Base-by-base conservation (phyloP, 2,888 invertebrate species). In the Protodeltote pygarga region DNA sequence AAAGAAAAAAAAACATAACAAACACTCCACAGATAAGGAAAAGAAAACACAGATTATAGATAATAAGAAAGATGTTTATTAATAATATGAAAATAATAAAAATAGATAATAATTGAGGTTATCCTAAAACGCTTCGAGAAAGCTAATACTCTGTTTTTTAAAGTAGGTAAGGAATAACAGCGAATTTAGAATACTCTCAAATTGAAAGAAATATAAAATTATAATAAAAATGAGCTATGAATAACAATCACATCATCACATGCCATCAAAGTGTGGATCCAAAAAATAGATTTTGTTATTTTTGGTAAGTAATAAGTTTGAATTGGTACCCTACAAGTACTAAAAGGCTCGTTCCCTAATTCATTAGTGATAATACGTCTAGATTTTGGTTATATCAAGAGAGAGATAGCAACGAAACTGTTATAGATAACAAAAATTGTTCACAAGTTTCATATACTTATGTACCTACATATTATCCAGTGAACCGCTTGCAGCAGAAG, bases 11-110 rank as follows among this genome's bases (percentile, higher is more conserved):
- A 38, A 11, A 46, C 16, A 42, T 5, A 29, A 59, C 55, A 51
- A 19, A 10, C 38, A 69, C 38, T 13, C 27, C 35, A 47, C 46
- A 63, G 40, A 65, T 32, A 28, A 57, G 57, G 64, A 33, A 46
- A 67, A 58, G 63, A 65, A 67, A 67, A 70, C 71, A 66, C 67
- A 63, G 39, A 52, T 34, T 31, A 62, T 23, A 58, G 46, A 59
- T 41, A 47, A 44, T 9, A 45, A 42, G 46, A 46, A 41, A 59
- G 24, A 63, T 38, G 59, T 67, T 67, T 71, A 67, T 62, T 67
- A 29, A 42, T 25, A 45, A 42, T 25, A 45, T 38, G 41, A 44
- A 58, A 48, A 52, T 46, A 46, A 33, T 34, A 27, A 20, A 32
- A 34, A 27, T 17, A 42, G n/a, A 20, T 19, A 21, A 41, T 34